A percentile compares a stretch with the other conserved stretches of the same genome.
Evolutionary conservation across 2,113 vertebrate genomes (phyloP).

Genomic region (Oxyura jamaicensis): DNA sequence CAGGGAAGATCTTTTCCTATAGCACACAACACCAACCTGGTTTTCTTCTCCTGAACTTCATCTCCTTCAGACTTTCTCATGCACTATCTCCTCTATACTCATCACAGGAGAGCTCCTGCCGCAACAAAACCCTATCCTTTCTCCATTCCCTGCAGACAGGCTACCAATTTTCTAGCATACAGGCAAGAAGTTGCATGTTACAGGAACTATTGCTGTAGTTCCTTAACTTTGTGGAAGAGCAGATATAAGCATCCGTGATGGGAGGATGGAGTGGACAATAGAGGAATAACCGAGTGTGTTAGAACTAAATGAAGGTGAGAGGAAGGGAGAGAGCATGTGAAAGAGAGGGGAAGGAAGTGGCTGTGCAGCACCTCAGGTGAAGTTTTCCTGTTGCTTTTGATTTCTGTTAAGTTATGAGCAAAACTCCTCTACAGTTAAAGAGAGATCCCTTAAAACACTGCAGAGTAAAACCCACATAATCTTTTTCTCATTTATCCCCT

Average conservation of each 20-base stretch:
- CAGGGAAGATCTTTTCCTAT: background rate
- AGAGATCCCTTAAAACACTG: background rate
- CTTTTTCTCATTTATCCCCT: background rate
- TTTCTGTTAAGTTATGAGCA: background rate
- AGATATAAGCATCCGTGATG: background rate
- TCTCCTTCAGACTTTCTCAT: fast-evolving
- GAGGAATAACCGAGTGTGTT: background rate
- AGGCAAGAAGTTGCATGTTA: fast-evolving
- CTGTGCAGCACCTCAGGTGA: background rate
- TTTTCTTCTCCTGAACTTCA: background rate
- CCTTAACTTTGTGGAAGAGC: background rate
- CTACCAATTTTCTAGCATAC: background rate
- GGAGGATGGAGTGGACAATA: background rate
- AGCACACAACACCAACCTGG: no score
- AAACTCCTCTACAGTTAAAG: background rate
- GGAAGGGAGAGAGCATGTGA: fast-evolving
- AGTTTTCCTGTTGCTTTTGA: background rate
- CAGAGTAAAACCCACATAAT: background rate
- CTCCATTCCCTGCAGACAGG: background rate
- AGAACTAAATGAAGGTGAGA: background rate
- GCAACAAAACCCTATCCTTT: background rate
- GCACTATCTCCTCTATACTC: background rate
- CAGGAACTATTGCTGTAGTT: background rate
- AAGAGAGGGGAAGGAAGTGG: background rate
- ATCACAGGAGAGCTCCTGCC: background rate